phyloP scores from a whole-genome alignment of 2,888 invertebrate species.

The Halictus ligatus region DNA sequence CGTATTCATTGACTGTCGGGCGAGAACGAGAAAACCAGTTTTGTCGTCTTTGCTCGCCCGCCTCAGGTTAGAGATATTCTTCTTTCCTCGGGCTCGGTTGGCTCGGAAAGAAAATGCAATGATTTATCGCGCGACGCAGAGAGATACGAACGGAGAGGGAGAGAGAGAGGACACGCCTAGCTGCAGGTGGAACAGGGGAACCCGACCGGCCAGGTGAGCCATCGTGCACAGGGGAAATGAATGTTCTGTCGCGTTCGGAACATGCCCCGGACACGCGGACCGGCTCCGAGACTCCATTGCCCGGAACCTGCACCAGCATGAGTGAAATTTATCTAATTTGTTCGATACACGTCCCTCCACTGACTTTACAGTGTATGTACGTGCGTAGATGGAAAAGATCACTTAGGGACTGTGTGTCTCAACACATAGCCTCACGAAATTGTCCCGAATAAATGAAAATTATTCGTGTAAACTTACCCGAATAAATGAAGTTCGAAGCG shows the following conservation, averaged over 20 bases:
- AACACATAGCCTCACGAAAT: too few relatives aligned
- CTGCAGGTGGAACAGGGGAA: conserved; percentile 67
- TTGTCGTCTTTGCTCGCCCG: conserved; percentile 47
- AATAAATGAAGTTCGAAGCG: neutral
- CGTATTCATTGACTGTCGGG: conserved; percentile 49
- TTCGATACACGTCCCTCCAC: neutral
- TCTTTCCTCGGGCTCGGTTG: conserved; percentile 39
- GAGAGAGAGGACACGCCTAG: conserved; percentile 56
- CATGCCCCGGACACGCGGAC: conserved; percentile 72
- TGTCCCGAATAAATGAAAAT: too few relatives aligned
- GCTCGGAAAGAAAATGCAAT: conserved; percentile 59
- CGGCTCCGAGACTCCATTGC: conserved; percentile 59
- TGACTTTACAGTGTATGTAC: too few relatives aligned
- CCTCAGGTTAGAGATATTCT: neutral
- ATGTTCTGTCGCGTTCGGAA: conserved; percentile 82
- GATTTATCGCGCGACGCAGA: conserved; percentile 64
- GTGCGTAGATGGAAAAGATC: too few relatives aligned
- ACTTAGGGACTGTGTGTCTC: too few relatives aligned
- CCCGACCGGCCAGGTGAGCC: conserved; percentile 78
- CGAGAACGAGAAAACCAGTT: conserved; percentile 5
- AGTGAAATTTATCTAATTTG: conserved; percentile 38
- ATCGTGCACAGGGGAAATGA: conserved; percentile 84
- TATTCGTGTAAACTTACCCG: too few relatives aligned
- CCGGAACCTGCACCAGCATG: conserved; percentile 35
- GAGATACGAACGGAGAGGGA: neutral